These are phyloP conservation scores for Oxyura jamaicensis DNA, from an alignment of 2,113 vertebrate genomes.

Conservation along the genomic window DNA sequence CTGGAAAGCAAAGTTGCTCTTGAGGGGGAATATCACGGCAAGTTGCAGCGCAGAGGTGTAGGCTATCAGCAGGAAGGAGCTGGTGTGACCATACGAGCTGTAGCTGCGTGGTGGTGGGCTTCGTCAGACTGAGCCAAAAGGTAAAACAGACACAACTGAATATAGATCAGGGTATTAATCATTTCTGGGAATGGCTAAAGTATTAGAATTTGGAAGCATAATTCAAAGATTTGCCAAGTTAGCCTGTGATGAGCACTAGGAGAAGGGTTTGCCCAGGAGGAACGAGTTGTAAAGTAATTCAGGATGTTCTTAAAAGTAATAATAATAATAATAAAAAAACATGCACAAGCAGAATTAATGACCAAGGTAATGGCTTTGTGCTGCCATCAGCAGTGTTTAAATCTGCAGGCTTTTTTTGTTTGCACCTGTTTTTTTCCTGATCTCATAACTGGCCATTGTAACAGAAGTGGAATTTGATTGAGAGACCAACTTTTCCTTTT, in stretches of 20 bases:
- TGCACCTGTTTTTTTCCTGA: conserved; percentile 53
- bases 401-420: conserved; percentile 30
- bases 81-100: background rate
- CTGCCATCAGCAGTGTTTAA: background rate
- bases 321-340: background rate
- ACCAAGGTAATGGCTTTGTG: background rate
- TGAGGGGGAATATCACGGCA: background rate
- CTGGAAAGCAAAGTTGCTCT: background rate
- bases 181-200: background rate
- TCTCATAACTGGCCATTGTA: conserved; percentile 48
- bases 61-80: background rate
- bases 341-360: conserved; percentile 8
- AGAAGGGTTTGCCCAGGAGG: background rate
- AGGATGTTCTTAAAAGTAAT: background rate
- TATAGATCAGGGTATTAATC: background rate
- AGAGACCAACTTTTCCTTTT: conserved; percentile 32
- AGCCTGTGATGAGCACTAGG: background rate
- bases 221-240: conserved; percentile 14
- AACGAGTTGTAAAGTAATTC: background rate
- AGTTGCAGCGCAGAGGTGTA: background rate
- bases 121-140: background rate
- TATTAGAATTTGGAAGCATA: background rate
- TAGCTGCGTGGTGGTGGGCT: background rate
- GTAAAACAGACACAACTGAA: background rate
- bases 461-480: background rate